phyloP scores from a whole-genome alignment of 2,888 invertebrate species.

The Diogma glabrata region DNA sequence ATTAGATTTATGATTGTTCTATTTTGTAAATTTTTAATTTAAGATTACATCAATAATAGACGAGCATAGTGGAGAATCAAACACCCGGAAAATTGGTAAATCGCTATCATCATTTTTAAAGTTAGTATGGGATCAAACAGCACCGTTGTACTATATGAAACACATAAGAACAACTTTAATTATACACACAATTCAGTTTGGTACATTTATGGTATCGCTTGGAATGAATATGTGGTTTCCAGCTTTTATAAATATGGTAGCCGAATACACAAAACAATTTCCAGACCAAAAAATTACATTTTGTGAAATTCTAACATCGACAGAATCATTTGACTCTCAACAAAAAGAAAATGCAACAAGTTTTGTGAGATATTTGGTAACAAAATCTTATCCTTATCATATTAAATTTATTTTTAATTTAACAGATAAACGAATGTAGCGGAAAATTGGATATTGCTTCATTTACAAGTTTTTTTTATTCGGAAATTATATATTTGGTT shows the following conservation, averaged over 20 bases:
- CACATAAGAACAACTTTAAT: constrained; percentile 26
- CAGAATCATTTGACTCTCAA: no score
- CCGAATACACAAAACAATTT: constrained; percentile 24
- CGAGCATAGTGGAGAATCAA: no score
- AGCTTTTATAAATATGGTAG: constrained; percentile 29
- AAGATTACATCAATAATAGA: constrained; percentile 2
- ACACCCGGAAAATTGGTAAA: no score
- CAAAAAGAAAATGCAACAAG: no score
- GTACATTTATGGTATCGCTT: constrained; percentile 28
- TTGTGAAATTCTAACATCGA: constrained; percentile 28
- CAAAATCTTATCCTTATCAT: no score
- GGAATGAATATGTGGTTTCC: constrained; percentile 34
- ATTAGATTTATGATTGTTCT: background rate
- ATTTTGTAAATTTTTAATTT: background rate
- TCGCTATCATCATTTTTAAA: no score
- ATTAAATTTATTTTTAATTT: no score
- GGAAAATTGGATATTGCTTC: no score
- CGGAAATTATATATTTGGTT: constrained; percentile 26
- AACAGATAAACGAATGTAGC: no score
- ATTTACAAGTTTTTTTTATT: no score
- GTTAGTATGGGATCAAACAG: constrained; percentile 32
- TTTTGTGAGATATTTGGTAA: no score
- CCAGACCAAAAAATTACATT: constrained; percentile 25
- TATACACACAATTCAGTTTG: constrained; percentile 29
- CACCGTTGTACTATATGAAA: constrained; percentile 27